phyloP scores from a whole-genome alignment of 1,140 invertebrate species.

The Agrypnia vestita region DNA sequence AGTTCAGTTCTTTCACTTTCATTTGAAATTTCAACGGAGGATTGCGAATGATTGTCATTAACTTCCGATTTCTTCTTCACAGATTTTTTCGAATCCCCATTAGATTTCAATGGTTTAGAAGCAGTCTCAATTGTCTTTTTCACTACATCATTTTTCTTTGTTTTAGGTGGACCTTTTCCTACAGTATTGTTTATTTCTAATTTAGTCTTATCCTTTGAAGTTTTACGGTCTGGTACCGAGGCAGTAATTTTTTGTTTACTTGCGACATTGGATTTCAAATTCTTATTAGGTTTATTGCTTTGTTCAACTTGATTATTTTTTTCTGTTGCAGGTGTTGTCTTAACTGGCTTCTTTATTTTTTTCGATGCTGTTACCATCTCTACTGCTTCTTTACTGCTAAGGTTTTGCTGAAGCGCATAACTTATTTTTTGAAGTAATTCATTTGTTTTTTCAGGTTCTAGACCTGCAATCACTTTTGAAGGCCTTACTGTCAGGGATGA shows the following conservation, averaged over 20 bases:
- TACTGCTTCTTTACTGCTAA: constrained; percentile 74
- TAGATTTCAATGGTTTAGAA: constrained; percentile 4
- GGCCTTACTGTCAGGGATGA: constrained; percentile 83
- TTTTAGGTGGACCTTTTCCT: constrained; percentile 36
- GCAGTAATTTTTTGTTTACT: constrained; percentile 21
- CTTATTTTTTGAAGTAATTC: constrained; percentile 90
- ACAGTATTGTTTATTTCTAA: constrained; percentile 21
- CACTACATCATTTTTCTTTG: constrained; percentile 8
- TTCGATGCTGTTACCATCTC: constrained; percentile 14
- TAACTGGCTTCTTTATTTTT: background rate
- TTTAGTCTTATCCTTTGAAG: constrained; percentile 26
- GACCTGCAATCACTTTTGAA: constrained; percentile 93
- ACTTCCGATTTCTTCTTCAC: background rate
- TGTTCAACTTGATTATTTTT: constrained; percentile 1
- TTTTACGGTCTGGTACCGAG: constrained; percentile 23
- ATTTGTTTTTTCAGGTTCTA: constrained; percentile 95
- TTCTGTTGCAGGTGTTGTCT: background rate
- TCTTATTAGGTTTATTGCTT: constrained; percentile 20
- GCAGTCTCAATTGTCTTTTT: constrained; percentile 15
- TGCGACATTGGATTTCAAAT: background rate
- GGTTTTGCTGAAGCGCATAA: constrained; percentile 81
- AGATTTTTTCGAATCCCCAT: constrained; percentile 11
- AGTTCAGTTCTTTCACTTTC: constrained; percentile 11
- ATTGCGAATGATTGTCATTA: background rate
- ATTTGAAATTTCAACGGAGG: constrained; percentile 10